A percentile compares a stretch with the other conserved stretches of the same genome.
These are phyloP conservation scores for Folsomia candida DNA, from an alignment of 2,888 invertebrate genomes.

Conservation along the genomic window DNA sequence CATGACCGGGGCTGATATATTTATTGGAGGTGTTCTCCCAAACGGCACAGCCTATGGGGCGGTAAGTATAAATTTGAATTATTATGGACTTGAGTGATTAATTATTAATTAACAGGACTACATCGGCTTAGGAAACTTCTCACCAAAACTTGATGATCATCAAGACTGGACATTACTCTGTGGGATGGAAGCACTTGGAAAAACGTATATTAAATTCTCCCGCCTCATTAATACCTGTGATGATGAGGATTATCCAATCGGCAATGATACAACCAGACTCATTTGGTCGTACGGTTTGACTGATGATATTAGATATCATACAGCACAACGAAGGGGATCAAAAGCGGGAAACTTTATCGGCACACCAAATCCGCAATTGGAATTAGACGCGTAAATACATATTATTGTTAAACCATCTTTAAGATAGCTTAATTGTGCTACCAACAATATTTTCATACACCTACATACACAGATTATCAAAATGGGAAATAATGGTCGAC, in stretches of 20 bases:
- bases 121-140: neutral
- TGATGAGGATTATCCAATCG: too few species aligned
- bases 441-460: too few species aligned
- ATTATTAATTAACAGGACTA: conserved; percentile 2
- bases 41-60: neutral
- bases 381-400: neutral
- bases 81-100: neutral
- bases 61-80: neutral
- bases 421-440: too few species aligned
- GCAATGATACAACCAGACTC: conserved; percentile 8
- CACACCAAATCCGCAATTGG: neutral
- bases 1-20: conserved; percentile 2
- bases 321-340: conserved; percentile 1
- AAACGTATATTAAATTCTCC: conserved; percentile 1
- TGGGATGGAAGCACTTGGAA: conserved; percentile 2
- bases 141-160: neutral
- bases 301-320: conserved; percentile 3
- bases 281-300: conserved; percentile 17
- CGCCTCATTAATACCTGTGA: conserved; percentile 1
- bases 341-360: neutral
- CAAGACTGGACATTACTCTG: conserved; percentile 2
- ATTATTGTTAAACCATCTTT: too few species aligned
- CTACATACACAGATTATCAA: neutral
- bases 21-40: neutral
- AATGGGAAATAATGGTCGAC: conserved; percentile 7